Conservation (phyloP, 2,797 vertebrate genomes). For the Chrysocyon brachyurus region DNA sequence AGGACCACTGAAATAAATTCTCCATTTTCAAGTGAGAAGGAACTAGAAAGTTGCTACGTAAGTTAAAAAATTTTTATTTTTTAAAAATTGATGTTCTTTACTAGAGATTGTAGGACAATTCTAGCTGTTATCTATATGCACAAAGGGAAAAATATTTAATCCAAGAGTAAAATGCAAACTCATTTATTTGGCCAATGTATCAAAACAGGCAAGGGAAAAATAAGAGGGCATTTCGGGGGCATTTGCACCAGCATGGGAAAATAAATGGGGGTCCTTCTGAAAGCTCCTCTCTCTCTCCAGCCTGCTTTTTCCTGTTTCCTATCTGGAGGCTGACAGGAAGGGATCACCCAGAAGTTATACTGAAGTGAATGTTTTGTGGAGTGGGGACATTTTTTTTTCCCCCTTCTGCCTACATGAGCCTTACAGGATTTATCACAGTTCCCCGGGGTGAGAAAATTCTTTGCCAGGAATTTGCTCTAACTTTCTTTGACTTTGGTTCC, state of each 20-base stretch:
- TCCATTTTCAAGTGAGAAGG: conserved; percentile 43
- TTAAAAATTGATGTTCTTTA: not conserved
- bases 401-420: not conserved
- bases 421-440: conserved; percentile 43
- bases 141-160: not conserved
- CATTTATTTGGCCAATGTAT: not conserved
- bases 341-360: conserved; percentile 11
- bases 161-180: not conserved
- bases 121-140: not conserved
- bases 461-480: not conserved
- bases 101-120: not conserved
- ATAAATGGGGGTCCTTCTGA: not conserved
- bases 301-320: not conserved
- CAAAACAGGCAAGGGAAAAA: not conserved
- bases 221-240: not conserved
- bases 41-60: conserved; percentile 46
- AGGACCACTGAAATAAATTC: not conserved
- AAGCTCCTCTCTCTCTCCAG: not conserved
- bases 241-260: not conserved
- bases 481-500: conserved; percentile 12
- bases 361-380: conserved; percentile 44
- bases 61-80: conserved; percentile 14
- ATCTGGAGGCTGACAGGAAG: not conserved
- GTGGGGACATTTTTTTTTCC: not conserved
- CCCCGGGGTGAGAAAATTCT: not conserved